Base-by-base conservation (phyloP, 2,888 invertebrate species). In the Melieria picta region DNA sequence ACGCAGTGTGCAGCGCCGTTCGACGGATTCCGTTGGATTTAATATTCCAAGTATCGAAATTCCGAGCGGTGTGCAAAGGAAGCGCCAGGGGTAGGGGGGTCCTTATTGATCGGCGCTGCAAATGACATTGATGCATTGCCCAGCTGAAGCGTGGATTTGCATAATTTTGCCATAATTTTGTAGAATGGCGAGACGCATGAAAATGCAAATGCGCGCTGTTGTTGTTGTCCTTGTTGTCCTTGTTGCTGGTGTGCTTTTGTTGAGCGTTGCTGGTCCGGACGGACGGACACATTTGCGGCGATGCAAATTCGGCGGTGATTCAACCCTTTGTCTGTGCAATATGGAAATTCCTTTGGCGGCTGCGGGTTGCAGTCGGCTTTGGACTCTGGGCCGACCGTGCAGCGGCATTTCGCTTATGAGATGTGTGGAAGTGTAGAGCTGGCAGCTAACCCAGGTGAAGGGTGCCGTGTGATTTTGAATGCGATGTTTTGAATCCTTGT, bases 81-180 rank as follows among this genome's bases (percentile, higher is more conserved):
- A 42, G 43, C 43, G 43, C 13, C 16, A 16, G 16, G 16, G 9
- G 30, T 56, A n/a, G 58, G 55, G 4, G 4, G 11, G n/a, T 43
- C 50, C 43, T 30, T 30, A n/a, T 9, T 10, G 48, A n/a, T 1
- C 10, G 1, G 5, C 47, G 7, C 43, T 42, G 10, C 47, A 47
- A 58, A 64, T 64, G 65, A 63, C 50, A 62, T 58, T 65, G 72
- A 62, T 72, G 65, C 65, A 62, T 68, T 47, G 50, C 60, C 48
- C 13, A n/a, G 9, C 13, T 46, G 69, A 42, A n/a, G 48, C 57
- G 45, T 65, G 65, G 48, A 72, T 72, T 72, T 72, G 72, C 72
- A 72, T 72, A 72, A 69, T 72, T 72, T 69, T n/a, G 69, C 66
- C 42, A 69, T 72, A 65, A 69, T 69, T 65, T 65, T 63, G 11